These are phyloP conservation scores for Athetis lepigone DNA, from an alignment of 2,888 invertebrate genomes.

Conservation along the genomic window DNA sequence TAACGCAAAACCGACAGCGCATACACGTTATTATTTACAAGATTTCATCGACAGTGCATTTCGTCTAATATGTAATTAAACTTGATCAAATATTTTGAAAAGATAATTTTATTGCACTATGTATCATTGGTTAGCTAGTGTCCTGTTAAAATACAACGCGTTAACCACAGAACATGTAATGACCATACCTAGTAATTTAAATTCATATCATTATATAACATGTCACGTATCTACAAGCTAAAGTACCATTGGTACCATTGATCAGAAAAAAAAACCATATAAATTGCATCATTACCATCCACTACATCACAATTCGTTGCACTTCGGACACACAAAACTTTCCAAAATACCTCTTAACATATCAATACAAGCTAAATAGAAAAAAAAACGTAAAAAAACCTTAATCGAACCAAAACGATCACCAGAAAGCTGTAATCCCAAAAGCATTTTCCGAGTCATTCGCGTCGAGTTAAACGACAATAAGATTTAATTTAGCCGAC, in stretches of 20 bases:
- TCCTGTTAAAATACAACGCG: too few relatives aligned
- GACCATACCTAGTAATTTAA: too few relatives aligned
- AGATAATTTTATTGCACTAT: too few relatives aligned
- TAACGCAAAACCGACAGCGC: too few relatives aligned
- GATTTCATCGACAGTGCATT: too few relatives aligned
- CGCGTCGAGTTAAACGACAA: constrained; percentile 73
- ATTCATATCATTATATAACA: too few relatives aligned
- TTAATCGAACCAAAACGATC: constrained; percentile 28
- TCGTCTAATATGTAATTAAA: too few relatives aligned
- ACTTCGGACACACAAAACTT: neutral
- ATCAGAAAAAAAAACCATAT: neutral
- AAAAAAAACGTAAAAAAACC: constrained; percentile 19
- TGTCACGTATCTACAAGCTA: neutral
- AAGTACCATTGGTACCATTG: neutral
- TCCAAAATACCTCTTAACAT: neutral
- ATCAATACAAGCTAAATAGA: constrained; percentile 7
- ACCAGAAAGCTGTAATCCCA: constrained; percentile 48
- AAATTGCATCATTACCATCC: neutral
- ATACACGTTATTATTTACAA: too few relatives aligned
- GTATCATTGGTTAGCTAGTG: too few relatives aligned
- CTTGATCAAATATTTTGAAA: too few relatives aligned
- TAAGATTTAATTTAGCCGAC: constrained; percentile 78
- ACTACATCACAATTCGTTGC: neutral
- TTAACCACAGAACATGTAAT: too few relatives aligned
- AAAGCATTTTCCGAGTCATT: constrained; percentile 71